Evolutionary conservation across 2,888 invertebrate genomes (phyloP).

Genomic region (Brachypalpus laphriformis): DNA sequence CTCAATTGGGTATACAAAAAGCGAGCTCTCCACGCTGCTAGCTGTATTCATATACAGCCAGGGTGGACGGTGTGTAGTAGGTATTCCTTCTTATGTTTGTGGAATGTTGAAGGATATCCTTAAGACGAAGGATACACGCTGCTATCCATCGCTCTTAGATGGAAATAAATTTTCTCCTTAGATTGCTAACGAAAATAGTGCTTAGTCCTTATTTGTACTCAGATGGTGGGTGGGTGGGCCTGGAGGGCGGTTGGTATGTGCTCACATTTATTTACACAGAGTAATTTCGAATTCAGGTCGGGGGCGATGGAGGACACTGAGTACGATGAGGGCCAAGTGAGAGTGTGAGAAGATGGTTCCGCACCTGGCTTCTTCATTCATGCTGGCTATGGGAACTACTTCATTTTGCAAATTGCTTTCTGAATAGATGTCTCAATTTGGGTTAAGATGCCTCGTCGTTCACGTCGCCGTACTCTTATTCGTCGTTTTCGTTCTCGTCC

Average conservation of each 20-base stretch:
- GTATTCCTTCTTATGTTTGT: conserved; percentile 36
- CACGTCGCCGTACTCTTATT: background rate
- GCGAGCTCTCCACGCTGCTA: too few species aligned
- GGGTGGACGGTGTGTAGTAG: background rate
- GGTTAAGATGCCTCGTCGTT: conserved; percentile 71
- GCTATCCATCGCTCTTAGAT: conserved; percentile 52
- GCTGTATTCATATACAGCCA: too few species aligned
- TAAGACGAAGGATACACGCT: conserved; percentile 45
- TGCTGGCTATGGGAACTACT: conserved; percentile 67
- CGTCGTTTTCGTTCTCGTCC: background rate
- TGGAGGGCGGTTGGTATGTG: conserved; percentile 24
- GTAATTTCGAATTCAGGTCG: conserved; percentile 72
- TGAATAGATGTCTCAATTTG: conserved; percentile 74
- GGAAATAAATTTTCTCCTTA: conserved; percentile 50
- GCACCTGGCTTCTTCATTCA: conserved; percentile 67
- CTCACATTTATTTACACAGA: conserved; percentile 72
- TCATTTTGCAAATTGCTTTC: conserved; percentile 74
- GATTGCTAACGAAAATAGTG: conserved; percentile 64
- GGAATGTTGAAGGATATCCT: conserved; percentile 65
- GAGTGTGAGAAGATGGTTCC: conserved; percentile 53
- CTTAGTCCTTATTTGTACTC: conserved; percentile 53
- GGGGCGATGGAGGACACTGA: background rate
- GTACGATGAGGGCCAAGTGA: conserved; percentile 17
- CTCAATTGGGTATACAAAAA: conserved; percentile 54
- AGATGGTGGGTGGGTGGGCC: background rate